Evolutionary conservation across 2,113 vertebrate genomes (phyloP).

Genomic region (Pygoscelis antarcticus): DNA sequence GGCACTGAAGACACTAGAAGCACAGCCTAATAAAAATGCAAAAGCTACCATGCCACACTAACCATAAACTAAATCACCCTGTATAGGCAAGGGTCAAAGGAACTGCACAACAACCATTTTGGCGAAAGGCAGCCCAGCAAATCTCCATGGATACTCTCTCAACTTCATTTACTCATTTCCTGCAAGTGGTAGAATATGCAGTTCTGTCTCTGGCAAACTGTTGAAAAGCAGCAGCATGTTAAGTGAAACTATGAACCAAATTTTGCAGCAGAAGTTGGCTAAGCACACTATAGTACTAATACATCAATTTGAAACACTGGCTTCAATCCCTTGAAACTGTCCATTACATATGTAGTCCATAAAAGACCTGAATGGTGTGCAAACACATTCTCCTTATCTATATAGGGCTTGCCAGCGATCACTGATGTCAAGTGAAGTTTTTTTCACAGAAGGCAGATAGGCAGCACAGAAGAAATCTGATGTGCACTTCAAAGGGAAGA

Average conservation of each 20-base stretch:
- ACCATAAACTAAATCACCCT: background rate
- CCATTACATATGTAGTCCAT: background rate
- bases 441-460: background rate
- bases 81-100: background rate
- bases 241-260: accelerated
- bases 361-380: background rate
- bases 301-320: background rate
- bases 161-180: background rate
- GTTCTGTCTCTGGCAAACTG: background rate
- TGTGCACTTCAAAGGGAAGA: conserved; percentile 2
- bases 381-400: background rate
- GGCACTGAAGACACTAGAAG: background rate
- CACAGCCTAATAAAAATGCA: background rate
- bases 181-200: accelerated
- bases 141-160: background rate
- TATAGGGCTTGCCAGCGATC: background rate
- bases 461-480: background rate
- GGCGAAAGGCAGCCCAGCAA: background rate
- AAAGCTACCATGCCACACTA: accelerated
- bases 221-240: background rate
- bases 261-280: background rate
- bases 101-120: background rate
- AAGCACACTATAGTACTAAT: background rate
- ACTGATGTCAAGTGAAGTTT: background rate
- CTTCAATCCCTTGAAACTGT: background rate